Percentiles rank a stretch among this genome's conserved stretches.
Conservation (phyloP, 2,888 invertebrate genomes). For the Leptothorax acervorum region DNA sequence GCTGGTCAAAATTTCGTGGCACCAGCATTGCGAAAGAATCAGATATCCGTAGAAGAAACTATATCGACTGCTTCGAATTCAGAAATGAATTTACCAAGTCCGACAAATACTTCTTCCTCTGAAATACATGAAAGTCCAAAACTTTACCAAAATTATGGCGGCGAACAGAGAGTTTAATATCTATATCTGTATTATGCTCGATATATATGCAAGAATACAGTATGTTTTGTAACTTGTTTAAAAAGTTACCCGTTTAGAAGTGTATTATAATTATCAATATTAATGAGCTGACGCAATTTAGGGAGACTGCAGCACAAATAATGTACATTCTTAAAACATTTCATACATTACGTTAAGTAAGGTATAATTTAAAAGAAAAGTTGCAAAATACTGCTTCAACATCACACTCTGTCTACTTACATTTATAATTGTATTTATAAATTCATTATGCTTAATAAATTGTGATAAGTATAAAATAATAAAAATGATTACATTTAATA, state of each 20-base stretch:
- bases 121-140: constrained; percentile 80
- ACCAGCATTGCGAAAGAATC: constrained; percentile 81
- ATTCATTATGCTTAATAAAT: constrained; percentile 32
- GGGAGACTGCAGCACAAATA: constrained; percentile 30
- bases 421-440: constrained; percentile 24
- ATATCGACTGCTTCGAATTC: constrained; percentile 76
- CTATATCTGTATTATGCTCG: constrained; percentile 5
- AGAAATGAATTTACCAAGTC: constrained; percentile 74
- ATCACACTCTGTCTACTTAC: background rate
- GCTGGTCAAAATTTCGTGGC: constrained; percentile 82
- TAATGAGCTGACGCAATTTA: constrained; percentile 20
- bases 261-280: constrained; percentile 29
- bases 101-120: constrained; percentile 76
- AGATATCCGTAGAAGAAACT: constrained; percentile 76
- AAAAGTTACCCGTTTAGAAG: background rate
- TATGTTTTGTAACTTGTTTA: constrained; percentile 5
- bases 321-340: constrained; percentile 24
- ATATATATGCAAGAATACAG: background rate
- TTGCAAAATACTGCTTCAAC: background rate
- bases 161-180: constrained; percentile 77
- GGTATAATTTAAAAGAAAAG: constrained; percentile 7
- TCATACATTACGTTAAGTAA: constrained; percentile 21
- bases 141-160: constrained; percentile 83
- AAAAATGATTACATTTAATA: constrained; percentile 33
- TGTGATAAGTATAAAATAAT: constrained; percentile 11